Conservation (phyloP, 2,797 vertebrate genomes). For the Phrynocephalus forsythii region DNA sequence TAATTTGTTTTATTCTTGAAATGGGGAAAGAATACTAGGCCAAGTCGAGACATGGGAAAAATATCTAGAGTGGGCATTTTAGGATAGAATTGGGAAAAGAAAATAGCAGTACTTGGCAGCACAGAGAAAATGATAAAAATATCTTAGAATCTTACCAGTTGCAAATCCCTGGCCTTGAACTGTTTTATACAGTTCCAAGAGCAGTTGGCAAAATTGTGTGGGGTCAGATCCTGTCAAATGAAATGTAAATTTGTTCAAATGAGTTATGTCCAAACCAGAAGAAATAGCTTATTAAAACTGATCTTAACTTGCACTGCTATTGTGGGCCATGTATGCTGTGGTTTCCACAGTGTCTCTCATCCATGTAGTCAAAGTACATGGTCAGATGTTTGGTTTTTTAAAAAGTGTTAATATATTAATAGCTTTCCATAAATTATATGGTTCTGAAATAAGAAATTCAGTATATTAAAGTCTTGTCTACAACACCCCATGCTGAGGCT, state of each 20-base stretch:
- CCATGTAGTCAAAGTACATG: neutral
- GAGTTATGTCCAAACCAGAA: neutral
- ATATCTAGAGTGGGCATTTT: conserved; percentile 69
- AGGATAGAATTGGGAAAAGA: conserved; percentile 69
- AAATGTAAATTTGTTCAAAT: neutral
- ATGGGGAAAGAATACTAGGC: conserved; percentile 64
- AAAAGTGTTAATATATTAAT: neutral
- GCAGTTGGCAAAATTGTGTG: conserved; percentile 44
- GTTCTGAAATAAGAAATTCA: neutral
- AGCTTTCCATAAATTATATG: neutral
- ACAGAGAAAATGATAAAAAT: conserved; percentile 66
- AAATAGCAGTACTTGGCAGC: conserved; percentile 66
- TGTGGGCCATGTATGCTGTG: neutral
- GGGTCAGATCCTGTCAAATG: conserved; percentile 49
- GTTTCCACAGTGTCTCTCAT: neutral
- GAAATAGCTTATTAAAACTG: conserved; percentile 33
- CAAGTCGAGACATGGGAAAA: conserved; percentile 76
- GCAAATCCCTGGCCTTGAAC: conserved; percentile 55
- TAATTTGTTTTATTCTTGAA: conserved; percentile 74
- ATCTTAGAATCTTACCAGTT: conserved; percentile 56
- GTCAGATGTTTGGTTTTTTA: neutral
- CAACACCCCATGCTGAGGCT: too few relatives aligned
- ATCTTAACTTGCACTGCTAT: neutral
- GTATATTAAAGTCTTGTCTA: neutral
- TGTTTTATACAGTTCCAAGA: conserved; percentile 55